These are phyloP conservation scores for Chorisops tibialis DNA, from an alignment of 2,888 invertebrate genomes.

Conservation along the genomic window DNA sequence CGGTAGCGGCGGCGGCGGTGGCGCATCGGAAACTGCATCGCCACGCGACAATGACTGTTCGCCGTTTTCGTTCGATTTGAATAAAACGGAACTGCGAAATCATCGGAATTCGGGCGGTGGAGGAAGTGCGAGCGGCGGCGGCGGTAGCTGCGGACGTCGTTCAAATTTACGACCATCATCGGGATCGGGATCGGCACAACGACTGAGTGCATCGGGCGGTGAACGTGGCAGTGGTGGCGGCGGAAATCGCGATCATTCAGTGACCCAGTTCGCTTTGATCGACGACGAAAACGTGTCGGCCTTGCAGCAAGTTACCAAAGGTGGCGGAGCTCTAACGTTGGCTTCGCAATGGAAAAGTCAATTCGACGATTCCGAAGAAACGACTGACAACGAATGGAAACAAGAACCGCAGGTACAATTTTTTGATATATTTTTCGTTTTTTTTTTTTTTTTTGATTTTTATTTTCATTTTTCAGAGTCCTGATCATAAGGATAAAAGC, in stretches of 20 bases:
- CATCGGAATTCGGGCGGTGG: constrained; percentile 33
- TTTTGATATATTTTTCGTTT: not conserved
- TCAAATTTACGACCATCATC: constrained; percentile 45
- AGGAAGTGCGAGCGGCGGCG: constrained; percentile 22
- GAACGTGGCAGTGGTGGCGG: constrained; percentile 40
- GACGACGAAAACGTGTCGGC: constrained; percentile 91
- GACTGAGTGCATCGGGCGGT: constrained; percentile 44
- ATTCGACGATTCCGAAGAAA: constrained; percentile 93
- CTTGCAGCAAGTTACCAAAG: constrained; percentile 82
- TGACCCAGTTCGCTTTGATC: constrained; percentile 86
- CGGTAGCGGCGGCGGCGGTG: too few relatives aligned
- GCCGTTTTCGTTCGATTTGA: constrained; percentile 41
- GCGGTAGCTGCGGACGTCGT: constrained; percentile 42
- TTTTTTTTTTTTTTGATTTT: not conserved
- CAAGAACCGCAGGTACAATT: constrained; percentile 62
- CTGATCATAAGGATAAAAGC: constrained; percentile 51
- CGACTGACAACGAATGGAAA: constrained; percentile 92
- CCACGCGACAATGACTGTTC: constrained; percentile 38
- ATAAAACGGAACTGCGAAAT: constrained; percentile 29
- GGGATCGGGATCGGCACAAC: constrained; percentile 38
- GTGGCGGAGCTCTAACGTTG: constrained; percentile 83
- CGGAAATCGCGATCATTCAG: constrained; percentile 72
- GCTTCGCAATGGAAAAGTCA: constrained; percentile 96
- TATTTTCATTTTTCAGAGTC: constrained; percentile 47
- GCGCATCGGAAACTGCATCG: constrained; percentile 43